phyloP scores from a whole-genome alignment of 1,140 invertebrate species.

The Drosophila melanica region DNA sequence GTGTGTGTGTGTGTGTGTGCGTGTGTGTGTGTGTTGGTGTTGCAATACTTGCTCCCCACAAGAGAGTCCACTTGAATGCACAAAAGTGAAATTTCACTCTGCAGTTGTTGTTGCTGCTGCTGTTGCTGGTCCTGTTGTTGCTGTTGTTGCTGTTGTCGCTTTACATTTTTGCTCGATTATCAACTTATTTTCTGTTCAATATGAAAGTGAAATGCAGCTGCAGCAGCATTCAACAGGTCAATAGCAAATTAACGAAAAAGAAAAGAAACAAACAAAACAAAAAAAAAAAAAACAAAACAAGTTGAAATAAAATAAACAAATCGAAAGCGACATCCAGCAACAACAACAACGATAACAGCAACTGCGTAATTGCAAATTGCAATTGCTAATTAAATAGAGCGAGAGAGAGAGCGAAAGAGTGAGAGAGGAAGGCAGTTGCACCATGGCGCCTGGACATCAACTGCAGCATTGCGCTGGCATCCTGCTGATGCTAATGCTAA shows the following conservation, averaged over 20 bases:
- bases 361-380: neutral
- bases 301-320: neutral
- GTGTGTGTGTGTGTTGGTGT: conserved; percentile 25
- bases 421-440: neutral
- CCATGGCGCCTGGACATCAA: conserved; percentile 26
- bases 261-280: conserved; percentile 24
- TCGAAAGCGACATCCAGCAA: conserved; percentile 10
- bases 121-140: conserved; percentile 21
- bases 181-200: conserved; percentile 40
- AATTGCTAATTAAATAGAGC: conserved; percentile 1
- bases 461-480: conserved; percentile 20
- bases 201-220: conserved; percentile 61
- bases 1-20: neutral
- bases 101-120: conserved; percentile 37
- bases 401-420: neutral
- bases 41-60: conserved; percentile 27
- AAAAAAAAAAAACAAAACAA: conserved; percentile 30
- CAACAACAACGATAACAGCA: conserved; percentile 16
- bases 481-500: conserved; percentile 24
- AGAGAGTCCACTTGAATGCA: conserved; percentile 61
- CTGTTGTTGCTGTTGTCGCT: conserved; percentile 34
- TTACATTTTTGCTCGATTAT: conserved; percentile 37
- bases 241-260: conserved; percentile 27
- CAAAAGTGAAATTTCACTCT: conserved; percentile 77
- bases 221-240: conserved; percentile 25